Percentiles rank a stretch among this genome's conserved stretches.
Evolutionary conservation across 2,797 vertebrate genomes (phyloP).

Genomic region (Gephyroberyx darwinii): DNA sequence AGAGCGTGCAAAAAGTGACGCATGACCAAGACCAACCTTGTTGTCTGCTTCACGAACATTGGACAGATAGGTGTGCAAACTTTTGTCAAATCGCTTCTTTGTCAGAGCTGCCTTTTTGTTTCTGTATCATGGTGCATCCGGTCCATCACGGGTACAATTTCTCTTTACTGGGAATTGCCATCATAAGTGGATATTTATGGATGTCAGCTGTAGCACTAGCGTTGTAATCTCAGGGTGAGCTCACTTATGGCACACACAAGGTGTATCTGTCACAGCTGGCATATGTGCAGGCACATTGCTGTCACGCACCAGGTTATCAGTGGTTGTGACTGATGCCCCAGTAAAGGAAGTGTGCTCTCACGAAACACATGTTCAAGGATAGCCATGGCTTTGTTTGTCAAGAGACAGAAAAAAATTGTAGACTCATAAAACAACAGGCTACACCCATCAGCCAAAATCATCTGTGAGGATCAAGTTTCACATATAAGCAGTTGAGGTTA

Average conservation of each 20-base stretch:
- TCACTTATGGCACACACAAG: conserved; percentile 48
- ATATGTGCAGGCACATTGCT: conserved; percentile 56
- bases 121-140: neutral
- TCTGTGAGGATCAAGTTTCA: neutral
- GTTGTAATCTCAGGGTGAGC: conserved; percentile 60
- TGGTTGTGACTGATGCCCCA: conserved; percentile 26
- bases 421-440: conserved; percentile 61
- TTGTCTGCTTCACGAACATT: conserved; percentile 20
- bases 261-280: conserved; percentile 72
- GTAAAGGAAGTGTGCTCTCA: conserved; percentile 62
- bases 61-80: neutral
- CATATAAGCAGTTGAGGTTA: neutral
- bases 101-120: neutral
- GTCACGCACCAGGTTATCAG: conserved; percentile 68
- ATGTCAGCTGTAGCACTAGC: conserved; percentile 55
- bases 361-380: conserved; percentile 74
- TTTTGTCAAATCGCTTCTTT: neutral
- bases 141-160: conserved; percentile 2
- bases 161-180: conserved; percentile 36
- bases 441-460: conserved; percentile 22
- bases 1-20: conserved; percentile 36
- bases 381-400: conserved; percentile 61
- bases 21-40: neutral
- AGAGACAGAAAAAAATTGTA: conserved; percentile 45
- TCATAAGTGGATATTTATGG: conserved; percentile 61